Conservation (phyloP, 2,113 vertebrate species). For the Scolopax mira region DNA sequence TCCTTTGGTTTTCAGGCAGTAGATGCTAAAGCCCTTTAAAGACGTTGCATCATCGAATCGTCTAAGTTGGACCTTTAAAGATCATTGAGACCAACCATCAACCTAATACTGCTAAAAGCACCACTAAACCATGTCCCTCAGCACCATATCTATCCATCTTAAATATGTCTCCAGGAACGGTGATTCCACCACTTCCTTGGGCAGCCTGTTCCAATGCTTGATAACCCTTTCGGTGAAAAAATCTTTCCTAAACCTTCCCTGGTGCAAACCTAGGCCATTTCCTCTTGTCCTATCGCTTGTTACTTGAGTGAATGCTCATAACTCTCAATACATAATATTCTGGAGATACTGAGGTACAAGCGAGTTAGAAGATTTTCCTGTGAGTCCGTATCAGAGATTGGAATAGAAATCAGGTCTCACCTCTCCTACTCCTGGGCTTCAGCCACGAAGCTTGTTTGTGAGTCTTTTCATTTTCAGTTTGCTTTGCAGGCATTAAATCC, state of each 20-base stretch:
- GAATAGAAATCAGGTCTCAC: background rate
- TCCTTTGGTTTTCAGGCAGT: background rate
- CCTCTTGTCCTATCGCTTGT: background rate
- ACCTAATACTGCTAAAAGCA: background rate
- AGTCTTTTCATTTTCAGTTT: background rate
- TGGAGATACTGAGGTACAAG: background rate
- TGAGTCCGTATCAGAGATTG: background rate
- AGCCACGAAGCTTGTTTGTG: background rate
- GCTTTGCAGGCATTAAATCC: background rate
- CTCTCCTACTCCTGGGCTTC: background rate
- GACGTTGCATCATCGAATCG: background rate
- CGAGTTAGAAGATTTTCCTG: background rate
- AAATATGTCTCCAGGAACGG: background rate
- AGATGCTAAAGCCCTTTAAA: background rate
- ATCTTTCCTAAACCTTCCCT: background rate
- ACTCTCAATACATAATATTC: background rate
- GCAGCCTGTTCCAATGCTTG: background rate
- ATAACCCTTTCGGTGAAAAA: background rate
- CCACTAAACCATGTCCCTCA: background rate
- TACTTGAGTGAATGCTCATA: background rate
- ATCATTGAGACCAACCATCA: background rate
- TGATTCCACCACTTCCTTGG: background rate
- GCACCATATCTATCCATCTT: background rate
- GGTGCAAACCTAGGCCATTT: background rate
- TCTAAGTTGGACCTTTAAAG: background rate